A percentile compares a stretch with the other conserved stretches of the same genome.
Evolutionary conservation across 2,797 vertebrate genomes (phyloP).

Genomic region (Muraenolepis orangiensis): DNA sequence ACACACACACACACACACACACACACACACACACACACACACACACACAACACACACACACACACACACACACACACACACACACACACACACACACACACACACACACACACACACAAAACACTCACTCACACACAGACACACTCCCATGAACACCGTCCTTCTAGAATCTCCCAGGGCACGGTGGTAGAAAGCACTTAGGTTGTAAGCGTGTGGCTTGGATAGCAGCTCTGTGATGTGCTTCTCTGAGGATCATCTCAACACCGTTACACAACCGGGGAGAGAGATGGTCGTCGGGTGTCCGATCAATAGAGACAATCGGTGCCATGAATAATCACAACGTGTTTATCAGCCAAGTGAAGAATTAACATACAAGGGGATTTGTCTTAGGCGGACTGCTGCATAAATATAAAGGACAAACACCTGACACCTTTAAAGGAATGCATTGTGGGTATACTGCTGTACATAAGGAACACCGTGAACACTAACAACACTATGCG

Average conservation of each 20-base stretch:
- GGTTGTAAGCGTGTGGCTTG: slow-evolving; percentile 63
- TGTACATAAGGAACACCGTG: neutral
- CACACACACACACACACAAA: too few species aligned
- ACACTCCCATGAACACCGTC: slow-evolving; percentile 52
- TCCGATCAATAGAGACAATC: neutral
- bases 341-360: neutral
- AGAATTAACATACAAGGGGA: neutral
- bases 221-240: slow-evolving; percentile 54
- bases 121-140: neutral
- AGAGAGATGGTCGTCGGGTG: neutral
- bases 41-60: slow-evolving; percentile 25
- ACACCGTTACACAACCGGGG: neutral
- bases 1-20: too few species aligned
- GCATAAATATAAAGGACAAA: neutral
- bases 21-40: slow-evolving; percentile 44
- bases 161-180: slow-evolving; percentile 50
- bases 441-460: neutral
- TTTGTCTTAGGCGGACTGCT: neutral
- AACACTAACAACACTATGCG: neutral
- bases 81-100: too few species aligned
- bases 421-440: neutral
- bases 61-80: too few species aligned
- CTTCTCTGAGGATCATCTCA: slow-evolving; percentile 44
- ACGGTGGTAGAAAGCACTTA: slow-evolving; percentile 56
- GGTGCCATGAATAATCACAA: neutral